These are phyloP conservation scores for Agonum fuliginosum DNA, from an alignment of 2,888 invertebrate genomes.

Conservation along the genomic window DNA sequence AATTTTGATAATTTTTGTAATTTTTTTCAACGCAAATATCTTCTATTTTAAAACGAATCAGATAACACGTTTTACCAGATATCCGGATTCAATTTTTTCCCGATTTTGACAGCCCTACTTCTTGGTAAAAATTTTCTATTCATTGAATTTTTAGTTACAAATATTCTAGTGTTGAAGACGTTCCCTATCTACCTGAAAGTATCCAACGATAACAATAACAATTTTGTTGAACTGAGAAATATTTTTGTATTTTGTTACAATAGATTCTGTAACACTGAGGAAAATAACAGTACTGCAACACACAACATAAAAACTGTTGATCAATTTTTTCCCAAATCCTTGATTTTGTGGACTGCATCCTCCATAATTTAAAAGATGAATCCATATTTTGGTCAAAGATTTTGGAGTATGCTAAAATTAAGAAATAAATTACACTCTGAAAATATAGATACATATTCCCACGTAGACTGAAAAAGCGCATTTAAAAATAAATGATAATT, in stretches of 20 bases:
- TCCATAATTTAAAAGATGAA: constrained; percentile 5
- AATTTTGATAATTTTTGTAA: too few relatives aligned
- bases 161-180: too few relatives aligned
- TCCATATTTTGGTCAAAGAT: not conserved
- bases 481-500: too few relatives aligned
- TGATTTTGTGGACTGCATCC: constrained; percentile 12
- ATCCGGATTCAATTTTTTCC: too few relatives aligned
- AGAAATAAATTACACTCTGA: too few relatives aligned
- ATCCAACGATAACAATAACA: constrained; percentile 16
- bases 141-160: not conserved
- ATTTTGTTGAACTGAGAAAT: not conserved
- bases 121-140: too few relatives aligned
- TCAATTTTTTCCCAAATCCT: not conserved
- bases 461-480: too few relatives aligned
- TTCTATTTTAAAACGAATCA: too few relatives aligned
- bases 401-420: constrained; percentile 6
- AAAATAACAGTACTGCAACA: not conserved
- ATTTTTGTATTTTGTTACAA: not conserved
- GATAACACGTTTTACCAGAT: too few relatives aligned
- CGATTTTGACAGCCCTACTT: too few relatives aligned
- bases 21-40: too few relatives aligned
- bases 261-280: not conserved
- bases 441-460: too few relatives aligned
- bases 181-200: constrained; percentile 4
- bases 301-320: not conserved